Conservation (phyloP, 2,888 invertebrate species). For the Amorpha juglandis region DNA sequence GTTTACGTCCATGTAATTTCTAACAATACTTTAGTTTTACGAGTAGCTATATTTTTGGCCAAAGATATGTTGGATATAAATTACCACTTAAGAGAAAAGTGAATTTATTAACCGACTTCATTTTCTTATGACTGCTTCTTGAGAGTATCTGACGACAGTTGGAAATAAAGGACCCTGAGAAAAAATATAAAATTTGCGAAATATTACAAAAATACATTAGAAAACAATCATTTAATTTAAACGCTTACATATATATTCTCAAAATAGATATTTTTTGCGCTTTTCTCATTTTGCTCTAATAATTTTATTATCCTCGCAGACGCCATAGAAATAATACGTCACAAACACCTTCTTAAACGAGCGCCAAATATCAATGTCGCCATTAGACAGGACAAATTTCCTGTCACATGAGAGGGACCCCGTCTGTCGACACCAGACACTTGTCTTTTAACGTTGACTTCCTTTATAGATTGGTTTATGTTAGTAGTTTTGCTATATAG, state of each 20-base stretch:
- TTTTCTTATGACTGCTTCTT: not conserved
- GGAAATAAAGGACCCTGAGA: not conserved
- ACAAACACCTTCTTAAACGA: not conserved
- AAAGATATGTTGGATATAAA: slow-evolving; percentile 4
- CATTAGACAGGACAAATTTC: not conserved
- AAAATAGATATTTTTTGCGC: not conserved
- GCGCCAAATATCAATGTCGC: not conserved
- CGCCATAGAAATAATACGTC: not conserved
- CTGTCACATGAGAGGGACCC: slow-evolving; percentile 27
- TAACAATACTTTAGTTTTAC: slow-evolving; percentile 11
- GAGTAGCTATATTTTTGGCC: not conserved
- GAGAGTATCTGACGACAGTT: not conserved
- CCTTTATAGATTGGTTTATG: slow-evolving; percentile 30
- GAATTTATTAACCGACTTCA: no score
- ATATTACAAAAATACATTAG: no score
- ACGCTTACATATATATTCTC: no score
- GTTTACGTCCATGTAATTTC: no score
- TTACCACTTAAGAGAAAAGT: not conserved
- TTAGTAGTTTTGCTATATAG: not conserved
- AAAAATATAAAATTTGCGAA: no score
- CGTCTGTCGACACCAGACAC: slow-evolving; percentile 42
- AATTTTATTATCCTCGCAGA: no score
- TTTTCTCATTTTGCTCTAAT: not conserved
- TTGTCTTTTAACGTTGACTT: slow-evolving; percentile 42
- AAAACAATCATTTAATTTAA: no score